Evolutionary conservation across 2,113 vertebrate genomes (phyloP).

Genomic region (Lepus europaeus): DNA sequence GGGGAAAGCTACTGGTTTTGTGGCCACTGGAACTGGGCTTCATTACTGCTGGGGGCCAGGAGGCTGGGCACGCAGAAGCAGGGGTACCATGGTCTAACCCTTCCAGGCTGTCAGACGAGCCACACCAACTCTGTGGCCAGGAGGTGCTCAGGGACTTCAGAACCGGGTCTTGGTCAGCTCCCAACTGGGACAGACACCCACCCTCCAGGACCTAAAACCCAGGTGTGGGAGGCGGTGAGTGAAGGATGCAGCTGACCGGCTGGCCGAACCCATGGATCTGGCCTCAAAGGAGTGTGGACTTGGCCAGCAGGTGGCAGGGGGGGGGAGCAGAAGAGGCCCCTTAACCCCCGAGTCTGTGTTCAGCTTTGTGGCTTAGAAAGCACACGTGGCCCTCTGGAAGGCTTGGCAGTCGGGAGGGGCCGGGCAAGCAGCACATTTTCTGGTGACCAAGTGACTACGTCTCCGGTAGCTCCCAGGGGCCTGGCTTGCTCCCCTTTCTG

Average conservation of each 20-base stretch:
- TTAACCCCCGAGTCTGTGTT: rapidly evolving
- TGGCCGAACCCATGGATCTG: background rate
- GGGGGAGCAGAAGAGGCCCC: background rate
- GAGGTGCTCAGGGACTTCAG: background rate
- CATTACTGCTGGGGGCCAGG: background rate
- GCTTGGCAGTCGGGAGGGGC: background rate
- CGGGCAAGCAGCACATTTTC: no score
- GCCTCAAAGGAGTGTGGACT: rapidly evolving
- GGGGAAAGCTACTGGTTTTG: no score
- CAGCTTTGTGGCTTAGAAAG: background rate
- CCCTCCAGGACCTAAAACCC: background rate
- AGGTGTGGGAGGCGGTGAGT: background rate
- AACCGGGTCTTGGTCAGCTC: background rate
- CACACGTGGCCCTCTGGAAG: background rate
- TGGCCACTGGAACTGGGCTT: background rate
- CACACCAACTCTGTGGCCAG: background rate
- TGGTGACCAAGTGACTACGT: background rate
- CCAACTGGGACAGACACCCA: background rate
- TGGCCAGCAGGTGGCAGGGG: no score
- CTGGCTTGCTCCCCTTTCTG: background rate
- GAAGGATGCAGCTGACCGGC: rapidly evolving
- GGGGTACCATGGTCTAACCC: background rate
- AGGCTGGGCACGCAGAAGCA: background rate
- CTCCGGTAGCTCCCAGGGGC: background rate
- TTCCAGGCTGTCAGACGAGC: background rate